phyloP scores from a whole-genome alignment of 1,140 invertebrate species.

The Drosophila mauritiana region DNA sequence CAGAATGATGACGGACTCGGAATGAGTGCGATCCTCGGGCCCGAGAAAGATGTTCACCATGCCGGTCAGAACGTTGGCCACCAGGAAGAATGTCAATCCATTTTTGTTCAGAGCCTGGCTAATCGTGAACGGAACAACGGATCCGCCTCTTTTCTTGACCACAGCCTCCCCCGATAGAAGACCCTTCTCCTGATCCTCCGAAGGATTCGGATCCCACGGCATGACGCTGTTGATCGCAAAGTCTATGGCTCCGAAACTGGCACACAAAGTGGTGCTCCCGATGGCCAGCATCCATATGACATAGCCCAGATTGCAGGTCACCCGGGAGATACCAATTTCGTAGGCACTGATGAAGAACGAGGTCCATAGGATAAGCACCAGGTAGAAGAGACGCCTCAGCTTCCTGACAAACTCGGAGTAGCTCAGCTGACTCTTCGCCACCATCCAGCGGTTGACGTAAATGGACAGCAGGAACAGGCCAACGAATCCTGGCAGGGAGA shows the following conservation, averaged over 20 bases:
- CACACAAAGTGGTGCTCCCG: conserved; percentile 27
- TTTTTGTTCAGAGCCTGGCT: conserved; percentile 68
- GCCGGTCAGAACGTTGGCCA: conserved; percentile 70
- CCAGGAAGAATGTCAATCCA: conserved; percentile 54
- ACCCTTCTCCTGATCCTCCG: conserved; percentile 44
- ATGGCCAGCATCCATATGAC: conserved; percentile 56
- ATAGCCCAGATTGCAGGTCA: conserved; percentile 66
- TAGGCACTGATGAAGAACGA: conserved; percentile 21
- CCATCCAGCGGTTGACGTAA: conserved; percentile 84
- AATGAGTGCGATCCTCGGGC: conserved; percentile 40
- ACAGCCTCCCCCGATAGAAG: neutral
- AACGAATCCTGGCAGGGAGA: conserved; percentile 93
- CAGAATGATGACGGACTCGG: conserved; percentile 55
- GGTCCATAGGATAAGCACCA: conserved; percentile 36
- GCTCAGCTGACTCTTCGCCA: conserved; percentile 32
- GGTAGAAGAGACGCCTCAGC: conserved; percentile 14
- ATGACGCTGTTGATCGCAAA: conserved; percentile 49
- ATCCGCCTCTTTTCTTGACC: neutral
- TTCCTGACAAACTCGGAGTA: conserved; percentile 53
- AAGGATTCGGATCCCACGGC: conserved; percentile 16
- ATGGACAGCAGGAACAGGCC: conserved; percentile 91
- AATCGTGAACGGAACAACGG: conserved; percentile 29
- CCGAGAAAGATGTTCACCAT: conserved; percentile 67
- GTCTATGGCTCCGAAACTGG: conserved; percentile 45
- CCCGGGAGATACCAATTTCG: conserved; percentile 51